Percentiles rank a stretch among this genome's conserved stretches.
phyloP scores from a whole-genome alignment of 2,113 vertebrate species.

The Elgaria multicarinata region DNA sequence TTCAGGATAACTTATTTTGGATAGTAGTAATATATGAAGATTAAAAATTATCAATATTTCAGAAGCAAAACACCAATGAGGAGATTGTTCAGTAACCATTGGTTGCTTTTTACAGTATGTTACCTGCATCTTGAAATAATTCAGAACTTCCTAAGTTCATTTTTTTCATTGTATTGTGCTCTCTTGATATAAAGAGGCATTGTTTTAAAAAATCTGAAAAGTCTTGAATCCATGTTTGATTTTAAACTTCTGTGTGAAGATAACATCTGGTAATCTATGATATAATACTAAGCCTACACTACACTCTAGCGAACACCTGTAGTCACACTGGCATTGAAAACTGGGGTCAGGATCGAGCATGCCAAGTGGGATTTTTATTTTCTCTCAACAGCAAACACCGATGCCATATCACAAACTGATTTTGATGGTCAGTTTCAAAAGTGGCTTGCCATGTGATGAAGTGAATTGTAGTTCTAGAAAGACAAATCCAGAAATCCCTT shows the following conservation, averaged over 20 bases:
- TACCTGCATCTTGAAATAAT: not conserved
- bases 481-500: not conserved
- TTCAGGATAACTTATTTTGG: slow-evolving; percentile 22
- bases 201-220: not conserved
- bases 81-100: not conserved
- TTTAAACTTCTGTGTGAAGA: not conserved
- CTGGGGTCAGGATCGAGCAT: not conserved
- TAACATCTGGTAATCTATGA: not conserved
- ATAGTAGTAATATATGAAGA: slow-evolving; percentile 10
- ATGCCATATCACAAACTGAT: not conserved
- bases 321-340: not conserved
- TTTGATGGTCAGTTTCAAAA: not conserved
- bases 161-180: slow-evolving; percentile 9
- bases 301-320: not conserved
- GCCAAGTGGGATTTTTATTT: not conserved
- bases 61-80: slow-evolving; percentile 11
- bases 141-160: slow-evolving; percentile 4
- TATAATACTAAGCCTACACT: not conserved
- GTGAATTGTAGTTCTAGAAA: not conserved
- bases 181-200: not conserved
- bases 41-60: slow-evolving; percentile 16
- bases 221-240: not conserved
- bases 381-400: not conserved
- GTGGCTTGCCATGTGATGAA: not conserved
- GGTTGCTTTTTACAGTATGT: not conserved